Percentiles rank a stretch among this genome's conserved stretches.
Conservation (phyloP, 1,140 invertebrate genomes). For the Pseudobourletiella spinata region DNA sequence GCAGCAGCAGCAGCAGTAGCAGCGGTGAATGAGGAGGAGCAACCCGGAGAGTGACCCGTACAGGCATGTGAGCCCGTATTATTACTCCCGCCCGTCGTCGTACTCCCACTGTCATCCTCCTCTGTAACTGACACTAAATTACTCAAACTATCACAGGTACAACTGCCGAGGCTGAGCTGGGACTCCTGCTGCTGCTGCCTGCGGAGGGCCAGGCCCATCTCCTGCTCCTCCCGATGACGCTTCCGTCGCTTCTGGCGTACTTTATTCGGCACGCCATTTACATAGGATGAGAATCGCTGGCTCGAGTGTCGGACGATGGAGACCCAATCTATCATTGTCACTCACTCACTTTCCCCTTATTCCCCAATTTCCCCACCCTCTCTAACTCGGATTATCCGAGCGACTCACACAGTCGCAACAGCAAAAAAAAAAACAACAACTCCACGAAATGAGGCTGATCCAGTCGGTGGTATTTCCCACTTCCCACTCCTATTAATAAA, state of each 20-base stretch:
- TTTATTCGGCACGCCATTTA: conserved; percentile 54
- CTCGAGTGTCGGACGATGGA: conserved; percentile 62
- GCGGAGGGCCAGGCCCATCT: neutral
- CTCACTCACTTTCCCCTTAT: too few relatives aligned
- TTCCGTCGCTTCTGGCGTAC: conserved; percentile 49
- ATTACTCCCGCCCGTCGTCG: neutral
- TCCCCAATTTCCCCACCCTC: too few relatives aligned
- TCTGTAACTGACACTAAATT: neutral
- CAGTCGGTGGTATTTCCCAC: too few relatives aligned
- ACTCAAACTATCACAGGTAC: conserved; percentile 14
- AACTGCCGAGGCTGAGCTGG: neutral
- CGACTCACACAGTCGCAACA: too few relatives aligned
- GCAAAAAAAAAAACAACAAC: too few relatives aligned
- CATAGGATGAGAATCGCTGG: conserved; percentile 56
- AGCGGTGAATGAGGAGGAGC: conserved; percentile 5
- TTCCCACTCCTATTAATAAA: too few relatives aligned
- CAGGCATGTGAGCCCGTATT: neutral
- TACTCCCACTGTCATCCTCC: conserved; percentile 1
- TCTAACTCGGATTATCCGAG: too few relatives aligned
- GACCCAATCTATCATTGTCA: conserved; percentile 66
- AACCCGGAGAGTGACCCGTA: conserved; percentile 1
- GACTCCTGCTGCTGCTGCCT: neutral
- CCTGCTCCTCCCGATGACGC: conserved; percentile 20
- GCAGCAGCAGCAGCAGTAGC: neutral
- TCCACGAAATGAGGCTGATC: too few relatives aligned